phyloP scores from a whole-genome alignment of 2,888 invertebrate species.

The Trachelus tabidus region DNA sequence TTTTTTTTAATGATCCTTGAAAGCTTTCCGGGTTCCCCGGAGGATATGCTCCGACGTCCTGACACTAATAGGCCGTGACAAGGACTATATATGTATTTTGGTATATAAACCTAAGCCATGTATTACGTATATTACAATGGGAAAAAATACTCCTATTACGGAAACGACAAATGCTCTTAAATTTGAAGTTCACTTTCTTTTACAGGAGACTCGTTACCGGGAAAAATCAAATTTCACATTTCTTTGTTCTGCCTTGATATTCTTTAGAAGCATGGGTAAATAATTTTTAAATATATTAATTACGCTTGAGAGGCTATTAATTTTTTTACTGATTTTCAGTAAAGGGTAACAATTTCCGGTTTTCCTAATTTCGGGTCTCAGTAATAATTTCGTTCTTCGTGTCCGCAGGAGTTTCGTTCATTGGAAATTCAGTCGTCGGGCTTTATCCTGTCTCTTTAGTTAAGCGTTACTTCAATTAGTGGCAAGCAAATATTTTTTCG shows the following conservation, averaged over 20 bases:
- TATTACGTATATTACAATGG: constrained; percentile 12
- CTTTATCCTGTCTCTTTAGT: not conserved
- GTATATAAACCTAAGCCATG: not conserved
- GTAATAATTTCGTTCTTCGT: not conserved
- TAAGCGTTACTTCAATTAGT: not conserved
- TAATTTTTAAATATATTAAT: not conserved
- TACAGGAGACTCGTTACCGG: not conserved
- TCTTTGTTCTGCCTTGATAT: too few relatives aligned
- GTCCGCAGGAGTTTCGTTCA: not conserved
- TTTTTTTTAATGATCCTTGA: not conserved
- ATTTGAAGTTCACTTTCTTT: not conserved
- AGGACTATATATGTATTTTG: not conserved
- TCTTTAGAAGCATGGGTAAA: too few relatives aligned
- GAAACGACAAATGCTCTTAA: not conserved
- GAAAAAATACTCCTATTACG: constrained; percentile 28
- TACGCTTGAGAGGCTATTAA: not conserved
- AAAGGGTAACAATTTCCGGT: too few relatives aligned
- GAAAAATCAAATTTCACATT: not conserved
- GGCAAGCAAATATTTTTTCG: not conserved
- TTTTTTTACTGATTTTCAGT: not conserved
- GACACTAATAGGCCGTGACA: not conserved
- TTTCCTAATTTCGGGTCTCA: too few relatives aligned
- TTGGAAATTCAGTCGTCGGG: not conserved
- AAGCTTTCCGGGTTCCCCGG: not conserved
- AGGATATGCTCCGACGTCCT: not conserved